phyloP scores from a whole-genome alignment of 2,888 invertebrate species.

The Pseudococcus jackbeardsleyi region DNA sequence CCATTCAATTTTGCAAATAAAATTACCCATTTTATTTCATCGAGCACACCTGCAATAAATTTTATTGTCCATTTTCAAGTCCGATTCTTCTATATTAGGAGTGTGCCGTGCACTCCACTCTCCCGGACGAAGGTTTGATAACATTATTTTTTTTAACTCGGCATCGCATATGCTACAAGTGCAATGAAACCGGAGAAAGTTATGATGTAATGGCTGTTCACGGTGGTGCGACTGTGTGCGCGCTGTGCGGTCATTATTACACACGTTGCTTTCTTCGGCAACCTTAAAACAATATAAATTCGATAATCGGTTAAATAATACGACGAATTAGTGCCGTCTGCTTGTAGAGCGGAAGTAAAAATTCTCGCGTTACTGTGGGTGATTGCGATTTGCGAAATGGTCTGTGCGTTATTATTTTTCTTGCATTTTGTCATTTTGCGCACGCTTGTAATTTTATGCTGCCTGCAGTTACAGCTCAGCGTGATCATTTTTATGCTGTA shows the following conservation, averaged over 20 bases:
- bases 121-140: conserved; percentile 12
- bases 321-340: conserved; percentile 53
- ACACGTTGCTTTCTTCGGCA: conserved; percentile 57
- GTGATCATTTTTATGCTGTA: conserved; percentile 6
- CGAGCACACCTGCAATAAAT: background rate
- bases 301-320: conserved; percentile 60
- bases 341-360: conserved; percentile 46
- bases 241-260: conserved; percentile 37
- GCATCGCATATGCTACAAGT: conserved; percentile 13
- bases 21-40: background rate
- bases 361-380: conserved; percentile 34
- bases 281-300: conserved; percentile 61
- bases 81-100: background rate
- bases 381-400: conserved; percentile 43
- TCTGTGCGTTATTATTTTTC: background rate
- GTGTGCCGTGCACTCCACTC: background rate
- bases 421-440: conserved; percentile 30
- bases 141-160: background rate
- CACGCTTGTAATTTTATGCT: conserved; percentile 13
- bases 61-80: background rate
- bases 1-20: background rate
- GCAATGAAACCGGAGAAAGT: conserved; percentile 61
- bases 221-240: conserved; percentile 29
- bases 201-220: conserved; percentile 56
- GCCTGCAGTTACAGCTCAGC: background rate